Conservation (phyloP, 2,888 invertebrate species). For the Apantesis nais region DNA sequence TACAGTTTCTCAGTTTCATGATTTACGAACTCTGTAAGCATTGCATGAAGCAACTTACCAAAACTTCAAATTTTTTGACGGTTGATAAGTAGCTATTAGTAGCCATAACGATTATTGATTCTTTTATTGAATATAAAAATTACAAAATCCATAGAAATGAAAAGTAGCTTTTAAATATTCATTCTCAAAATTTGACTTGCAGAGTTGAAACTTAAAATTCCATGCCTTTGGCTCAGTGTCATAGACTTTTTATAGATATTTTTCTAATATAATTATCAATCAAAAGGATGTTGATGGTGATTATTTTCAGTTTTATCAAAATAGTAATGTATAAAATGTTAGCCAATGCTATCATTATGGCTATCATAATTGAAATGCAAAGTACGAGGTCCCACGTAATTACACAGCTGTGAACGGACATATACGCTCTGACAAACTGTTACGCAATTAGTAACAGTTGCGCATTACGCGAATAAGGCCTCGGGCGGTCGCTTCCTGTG, state of each 20-base stretch:
- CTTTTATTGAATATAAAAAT: neutral
- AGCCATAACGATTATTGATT: neutral
- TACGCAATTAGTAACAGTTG: slow-evolving; percentile 58
- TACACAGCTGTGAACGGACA: slow-evolving; percentile 52
- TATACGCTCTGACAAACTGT: slow-evolving; percentile 64
- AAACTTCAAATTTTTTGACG: neutral
- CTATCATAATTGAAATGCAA: slow-evolving; percentile 57
- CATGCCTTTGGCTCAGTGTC: neutral
- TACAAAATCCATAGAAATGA: neutral
- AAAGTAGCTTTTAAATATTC: neutral
- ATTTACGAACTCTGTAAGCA: too few species aligned
- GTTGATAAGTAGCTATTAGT: too few species aligned
- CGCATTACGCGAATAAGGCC: slow-evolving; percentile 57
- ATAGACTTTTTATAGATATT: neutral
- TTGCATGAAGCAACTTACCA: neutral
- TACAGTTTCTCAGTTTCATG: neutral
- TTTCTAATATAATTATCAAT: too few species aligned
- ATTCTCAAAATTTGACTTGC: neutral
- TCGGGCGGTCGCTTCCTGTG: slow-evolving; percentile 29
- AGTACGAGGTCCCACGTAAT: slow-evolving; percentile 55
- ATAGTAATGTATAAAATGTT: slow-evolving; percentile 28
- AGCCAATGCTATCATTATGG: slow-evolving; percentile 18
- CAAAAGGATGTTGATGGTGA: neutral
- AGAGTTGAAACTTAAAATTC: neutral
- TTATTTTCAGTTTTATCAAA: slow-evolving; percentile 12